Percentiles rank a stretch among this genome's conserved stretches.
phyloP scores from a whole-genome alignment of 2,797 vertebrate genomes.

The Gallinago stenura region DNA sequence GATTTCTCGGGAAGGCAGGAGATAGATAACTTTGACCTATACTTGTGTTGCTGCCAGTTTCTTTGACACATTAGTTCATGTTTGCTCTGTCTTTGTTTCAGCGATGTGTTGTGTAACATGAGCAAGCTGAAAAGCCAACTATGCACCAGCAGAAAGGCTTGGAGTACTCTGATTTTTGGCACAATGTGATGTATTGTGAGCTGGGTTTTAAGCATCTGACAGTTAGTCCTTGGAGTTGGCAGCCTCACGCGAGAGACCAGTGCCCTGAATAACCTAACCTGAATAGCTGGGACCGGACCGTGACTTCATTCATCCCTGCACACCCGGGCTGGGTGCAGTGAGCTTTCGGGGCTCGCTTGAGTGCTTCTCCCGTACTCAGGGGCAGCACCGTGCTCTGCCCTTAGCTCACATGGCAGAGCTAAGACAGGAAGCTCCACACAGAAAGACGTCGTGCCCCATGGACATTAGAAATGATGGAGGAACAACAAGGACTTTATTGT shows the following conservation, averaged over 20 bases:
- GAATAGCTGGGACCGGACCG: not conserved
- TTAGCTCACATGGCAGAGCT: not conserved
- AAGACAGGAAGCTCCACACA: not conserved
- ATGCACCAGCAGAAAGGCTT: constrained; percentile 44
- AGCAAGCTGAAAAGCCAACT: constrained; percentile 52
- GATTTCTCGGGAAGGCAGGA: not conserved
- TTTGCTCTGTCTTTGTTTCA: constrained; percentile 61
- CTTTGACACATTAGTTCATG: not conserved
- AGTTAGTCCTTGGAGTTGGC: not conserved
- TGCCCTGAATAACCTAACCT: not conserved
- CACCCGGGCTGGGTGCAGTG: accelerated
- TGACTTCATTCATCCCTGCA: not conserved
- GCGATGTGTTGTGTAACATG: constrained; percentile 50
- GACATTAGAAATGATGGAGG: not conserved
- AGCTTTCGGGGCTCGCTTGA: not conserved
- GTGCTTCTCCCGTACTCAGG: not conserved
- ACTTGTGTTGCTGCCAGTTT: constrained; percentile 12
- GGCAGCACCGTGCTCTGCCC: not conserved
- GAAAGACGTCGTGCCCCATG: not conserved
- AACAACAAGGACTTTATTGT: not conserved
- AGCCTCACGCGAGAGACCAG: not conserved
- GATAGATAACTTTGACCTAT: constrained; percentile 39
- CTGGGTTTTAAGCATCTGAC: not conserved
- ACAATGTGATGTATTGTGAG: not conserved
- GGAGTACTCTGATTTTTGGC: constrained; percentile 31